phyloP scores from a whole-genome alignment of 2,888 invertebrate genomes.

The Archaeoteleia sp. region DNA sequence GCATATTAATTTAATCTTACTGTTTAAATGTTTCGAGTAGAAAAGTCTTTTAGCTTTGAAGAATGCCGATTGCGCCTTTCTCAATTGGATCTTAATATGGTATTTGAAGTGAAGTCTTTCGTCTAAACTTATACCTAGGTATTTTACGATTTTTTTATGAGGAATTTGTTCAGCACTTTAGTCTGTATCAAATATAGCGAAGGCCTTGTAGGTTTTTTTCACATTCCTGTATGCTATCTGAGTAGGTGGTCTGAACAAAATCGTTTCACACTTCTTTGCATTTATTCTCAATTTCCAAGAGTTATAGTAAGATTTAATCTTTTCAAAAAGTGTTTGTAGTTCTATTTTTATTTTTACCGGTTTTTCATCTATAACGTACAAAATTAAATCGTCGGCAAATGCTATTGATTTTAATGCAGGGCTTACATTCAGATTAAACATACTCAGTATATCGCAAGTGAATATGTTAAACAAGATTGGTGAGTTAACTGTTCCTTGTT shows the following conservation, averaged over 20 bases:
- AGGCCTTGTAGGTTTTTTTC: constrained; percentile 32
- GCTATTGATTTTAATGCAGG: constrained; percentile 13
- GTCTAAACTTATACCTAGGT: constrained; percentile 22
- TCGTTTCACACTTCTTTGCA: constrained; percentile 21
- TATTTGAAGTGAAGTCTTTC: constrained; percentile 18
- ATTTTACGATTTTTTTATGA: constrained; percentile 20
- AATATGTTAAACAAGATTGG: constrained; percentile 48
- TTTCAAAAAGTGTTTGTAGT: constrained; percentile 36
- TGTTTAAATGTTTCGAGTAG: too few relatives aligned
- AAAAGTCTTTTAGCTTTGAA: too few relatives aligned
- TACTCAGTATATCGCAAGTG: constrained; percentile 10
- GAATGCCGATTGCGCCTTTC: too few relatives aligned
- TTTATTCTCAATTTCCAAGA: constrained; percentile 54
- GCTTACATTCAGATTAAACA: constrained; percentile 3
- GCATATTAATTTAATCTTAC: too few relatives aligned
- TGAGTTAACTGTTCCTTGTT: too few relatives aligned
- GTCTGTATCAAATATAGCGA: constrained; percentile 10
- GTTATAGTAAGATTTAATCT: constrained; percentile 38
- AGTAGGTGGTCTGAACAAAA: constrained; percentile 7
- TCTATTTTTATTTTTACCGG: constrained; percentile 27
- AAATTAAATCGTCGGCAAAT: constrained; percentile 29
- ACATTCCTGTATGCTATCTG: constrained; percentile 12
- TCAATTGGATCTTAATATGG: not conserved
- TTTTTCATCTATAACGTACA: constrained; percentile 24
- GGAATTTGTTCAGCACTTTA: constrained; percentile 5